Percentiles rank a stretch among this genome's conserved stretches.
phyloP scores from a whole-genome alignment of 30 jellyfish, hydroid and myxozoan species.

The Hydractinia symbiolongicarpus region DNA sequence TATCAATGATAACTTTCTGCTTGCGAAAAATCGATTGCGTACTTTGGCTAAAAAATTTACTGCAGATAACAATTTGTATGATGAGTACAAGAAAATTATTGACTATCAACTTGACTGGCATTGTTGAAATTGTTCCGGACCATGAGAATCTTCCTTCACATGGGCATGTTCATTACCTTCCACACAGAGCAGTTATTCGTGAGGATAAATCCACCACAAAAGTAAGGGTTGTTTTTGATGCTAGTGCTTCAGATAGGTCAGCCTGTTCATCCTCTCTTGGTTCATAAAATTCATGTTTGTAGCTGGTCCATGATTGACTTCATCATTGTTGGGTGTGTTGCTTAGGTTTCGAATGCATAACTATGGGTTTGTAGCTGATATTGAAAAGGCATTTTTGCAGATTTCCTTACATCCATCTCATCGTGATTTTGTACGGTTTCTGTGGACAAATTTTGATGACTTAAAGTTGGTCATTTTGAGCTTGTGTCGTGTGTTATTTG shows the following conservation, averaged over 20 bases:
- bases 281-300: neutral
- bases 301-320: slow-evolving; percentile 1
- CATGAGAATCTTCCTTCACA: neutral
- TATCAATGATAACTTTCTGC: too few relatives aligned
- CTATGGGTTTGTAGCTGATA: slow-evolving; percentile 7
- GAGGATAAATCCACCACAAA: neutral
- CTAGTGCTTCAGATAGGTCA: too few relatives aligned
- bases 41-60: too few relatives aligned
- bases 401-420: neutral
- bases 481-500: neutral
- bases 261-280: neutral
- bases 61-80: too few relatives aligned
- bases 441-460: neutral
- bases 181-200: neutral
- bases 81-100: too few relatives aligned
- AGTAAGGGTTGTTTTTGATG: neutral
- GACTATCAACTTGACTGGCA: too few relatives aligned
- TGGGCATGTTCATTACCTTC: neutral
- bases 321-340: neutral
- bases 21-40: too few relatives aligned
- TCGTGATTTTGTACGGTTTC: neutral
- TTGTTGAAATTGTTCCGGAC: too few relatives aligned
- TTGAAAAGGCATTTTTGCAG: slow-evolving; percentile 5
- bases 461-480: neutral
- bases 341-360: neutral